Base-by-base conservation (phyloP, 2,113 vertebrate species). In the Thalassarche chlororhynchos region DNA sequence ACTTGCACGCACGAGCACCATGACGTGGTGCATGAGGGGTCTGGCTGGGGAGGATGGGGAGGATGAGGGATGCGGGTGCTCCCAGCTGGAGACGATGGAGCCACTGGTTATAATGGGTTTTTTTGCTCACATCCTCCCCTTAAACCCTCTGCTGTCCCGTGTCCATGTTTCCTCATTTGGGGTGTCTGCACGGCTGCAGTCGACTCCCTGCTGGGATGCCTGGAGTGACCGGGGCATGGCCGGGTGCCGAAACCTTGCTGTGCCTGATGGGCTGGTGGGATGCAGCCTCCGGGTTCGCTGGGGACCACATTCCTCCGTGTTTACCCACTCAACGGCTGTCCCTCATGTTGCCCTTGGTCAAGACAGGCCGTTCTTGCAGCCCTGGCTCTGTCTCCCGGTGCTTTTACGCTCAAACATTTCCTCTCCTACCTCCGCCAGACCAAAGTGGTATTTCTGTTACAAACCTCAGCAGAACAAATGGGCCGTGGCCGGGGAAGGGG, bases 1-100 rank as follows among this genome's bases (percentile, higher is more conserved):
- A 3, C 4, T 7, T 0, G 3, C 61, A 9, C 0, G 1, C 31
- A 7, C 2, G 9, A 46, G 64, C 49, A 19, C 49, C 7, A 0
- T 12, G 31, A 4, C 3, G 40, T 12, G 60, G 44, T 10, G 15
- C 17, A 0, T 2, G 49, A 49, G 21, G 51, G 12, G 8, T 9
- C 52, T 46, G 82, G 31, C 24, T 2, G 18, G 34, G 2, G 55
- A 20, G 51, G 85, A 20, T 40, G 61, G 20, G 2, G 60, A 25
- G 65, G 86, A 19, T 44, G 64, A 38, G 25, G 72, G 47, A 32
- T 47, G 88, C 4, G 2, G 26, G 34, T 34, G 18, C 14, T 74
- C 54, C 26, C 58, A 72, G 54, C 14, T 60, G 55, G 55, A 87
- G 13, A 32, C 1, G 1, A 19, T 2, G 9, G 18, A 87, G 51